A percentile compares a stretch with the other conserved stretches of the same genome.
Evolutionary conservation across 1,140 invertebrate species (phyloP).

Genomic region (Drosophila sulfurigaster): DNA sequence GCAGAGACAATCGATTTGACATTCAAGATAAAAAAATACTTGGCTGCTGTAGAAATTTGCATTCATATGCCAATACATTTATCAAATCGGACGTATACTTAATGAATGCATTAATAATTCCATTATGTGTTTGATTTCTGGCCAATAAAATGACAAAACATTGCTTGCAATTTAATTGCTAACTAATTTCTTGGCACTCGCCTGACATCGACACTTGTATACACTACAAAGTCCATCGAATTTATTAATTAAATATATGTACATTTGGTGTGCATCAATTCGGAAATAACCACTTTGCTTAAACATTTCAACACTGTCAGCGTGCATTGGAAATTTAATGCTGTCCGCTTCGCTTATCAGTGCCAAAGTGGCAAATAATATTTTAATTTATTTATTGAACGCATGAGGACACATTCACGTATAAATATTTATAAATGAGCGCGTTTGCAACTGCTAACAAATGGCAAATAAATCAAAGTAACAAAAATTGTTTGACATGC

Average conservation of each 20-base stretch:
- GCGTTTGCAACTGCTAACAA: slow-evolving; percentile 23
- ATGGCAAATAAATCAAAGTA: slow-evolving; percentile 74
- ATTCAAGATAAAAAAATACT: slow-evolving; percentile 69
- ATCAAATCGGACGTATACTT: slow-evolving; percentile 54
- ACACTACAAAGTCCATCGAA: background rate
- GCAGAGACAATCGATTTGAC: slow-evolving; percentile 84
- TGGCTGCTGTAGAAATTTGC: slow-evolving; percentile 66
- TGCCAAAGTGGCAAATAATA: slow-evolving; percentile 69
- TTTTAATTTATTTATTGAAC: slow-evolving; percentile 79
- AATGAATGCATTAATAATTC: slow-evolving; percentile 57
- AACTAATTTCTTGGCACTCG: slow-evolving; percentile 63
- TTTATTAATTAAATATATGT: slow-evolving; percentile 14
- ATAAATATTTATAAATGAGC: slow-evolving; percentile 13
- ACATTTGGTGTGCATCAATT: slow-evolving; percentile 2
- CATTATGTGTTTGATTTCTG: slow-evolving; percentile 35
- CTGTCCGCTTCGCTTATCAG: slow-evolving; percentile 56
- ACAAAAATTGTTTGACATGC: slow-evolving; percentile 66
- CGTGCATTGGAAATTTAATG: slow-evolving; percentile 13
- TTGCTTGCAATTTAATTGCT: slow-evolving; percentile 65
- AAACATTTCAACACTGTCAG: slow-evolving; percentile 24
- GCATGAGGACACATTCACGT: slow-evolving; percentile 33
- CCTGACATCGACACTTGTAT: background rate
- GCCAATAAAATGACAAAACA: slow-evolving; percentile 45
- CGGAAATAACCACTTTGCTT: slow-evolving; percentile 34
- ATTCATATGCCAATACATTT: slow-evolving; percentile 60